Conservation (phyloP, 1,140 invertebrate genomes). For the Heliconius hermathena region DNA sequence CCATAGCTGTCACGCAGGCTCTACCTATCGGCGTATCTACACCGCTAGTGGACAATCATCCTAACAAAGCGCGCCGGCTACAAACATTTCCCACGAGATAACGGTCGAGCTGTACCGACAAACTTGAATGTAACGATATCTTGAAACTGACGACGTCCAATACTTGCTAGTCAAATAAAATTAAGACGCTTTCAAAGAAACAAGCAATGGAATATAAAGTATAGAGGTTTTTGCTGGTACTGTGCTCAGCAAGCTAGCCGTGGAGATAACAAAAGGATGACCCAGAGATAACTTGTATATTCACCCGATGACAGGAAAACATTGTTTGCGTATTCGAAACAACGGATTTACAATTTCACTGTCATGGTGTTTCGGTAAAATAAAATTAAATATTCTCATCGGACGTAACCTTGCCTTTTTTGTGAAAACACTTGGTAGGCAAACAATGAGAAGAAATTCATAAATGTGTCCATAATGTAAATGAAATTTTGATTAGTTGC, state of each 20-base stretch:
- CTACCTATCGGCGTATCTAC: conserved; percentile 75
- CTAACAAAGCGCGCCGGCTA: conserved; percentile 77
- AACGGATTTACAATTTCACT: conserved; percentile 61
- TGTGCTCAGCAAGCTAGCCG: conserved; percentile 48
- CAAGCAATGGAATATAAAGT: conserved; percentile 62
- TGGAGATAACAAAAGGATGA: conserved; percentile 77
- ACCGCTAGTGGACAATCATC: conserved; percentile 77
- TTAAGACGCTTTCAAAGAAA: conserved; percentile 47
- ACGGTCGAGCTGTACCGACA: conserved; percentile 71
- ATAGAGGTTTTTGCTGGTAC: conserved; percentile 46
- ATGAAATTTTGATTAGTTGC: conserved; percentile 47
- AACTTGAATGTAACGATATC: conserved; percentile 64
- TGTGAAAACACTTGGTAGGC: not conserved
- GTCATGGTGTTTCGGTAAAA: conserved; percentile 58
- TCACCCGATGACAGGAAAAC: conserved; percentile 75
- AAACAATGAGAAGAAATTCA: not conserved
- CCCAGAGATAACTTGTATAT: conserved; percentile 72
- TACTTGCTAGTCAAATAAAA: conserved; percentile 46
- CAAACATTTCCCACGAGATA: conserved; percentile 80
- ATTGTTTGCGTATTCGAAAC: conserved; percentile 70
- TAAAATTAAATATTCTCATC: conserved; percentile 4
- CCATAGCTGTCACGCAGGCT: conserved; percentile 73
- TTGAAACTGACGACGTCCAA: conserved; percentile 53
- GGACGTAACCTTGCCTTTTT: not conserved
- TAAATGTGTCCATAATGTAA: not conserved